Conservation (phyloP, 2,888 invertebrate genomes). For the Helicoverpa assulta region DNA sequence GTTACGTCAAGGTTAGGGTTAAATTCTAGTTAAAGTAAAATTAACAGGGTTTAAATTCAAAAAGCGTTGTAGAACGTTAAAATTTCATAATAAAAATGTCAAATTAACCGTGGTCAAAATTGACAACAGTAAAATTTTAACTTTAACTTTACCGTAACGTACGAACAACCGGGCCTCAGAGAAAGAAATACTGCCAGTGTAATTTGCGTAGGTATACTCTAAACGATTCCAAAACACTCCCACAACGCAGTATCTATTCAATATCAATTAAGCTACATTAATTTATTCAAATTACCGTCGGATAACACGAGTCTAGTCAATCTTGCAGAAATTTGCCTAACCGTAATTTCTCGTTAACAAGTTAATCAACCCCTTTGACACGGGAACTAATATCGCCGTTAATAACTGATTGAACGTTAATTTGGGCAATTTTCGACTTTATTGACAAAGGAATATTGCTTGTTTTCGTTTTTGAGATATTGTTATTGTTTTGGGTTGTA, state of each 20-base stretch:
- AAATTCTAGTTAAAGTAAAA: no score
- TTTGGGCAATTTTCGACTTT: conserved; percentile 28
- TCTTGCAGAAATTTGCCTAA: conserved; percentile 51
- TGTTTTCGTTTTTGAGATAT: not conserved
- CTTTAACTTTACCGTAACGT: no score
- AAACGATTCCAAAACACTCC: not conserved
- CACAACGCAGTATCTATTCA: not conserved
- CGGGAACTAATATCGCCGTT: conserved; percentile 51
- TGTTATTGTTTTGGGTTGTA: not conserved
- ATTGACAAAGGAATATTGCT: not conserved
- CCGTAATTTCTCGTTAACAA: conserved; percentile 59
- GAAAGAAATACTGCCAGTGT: no score
- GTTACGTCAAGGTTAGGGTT: no score
- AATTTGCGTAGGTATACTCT: not conserved
- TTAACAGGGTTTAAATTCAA: no score
- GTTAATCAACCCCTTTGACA: conserved; percentile 58
- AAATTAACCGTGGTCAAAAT: no score
- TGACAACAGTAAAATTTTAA: no score
- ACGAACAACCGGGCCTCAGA: no score
- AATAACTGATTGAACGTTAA: conserved; percentile 49
- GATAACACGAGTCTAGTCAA: conserved; percentile 36
- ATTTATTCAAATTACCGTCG: conserved; percentile 33
- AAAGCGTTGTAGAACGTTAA: no score
- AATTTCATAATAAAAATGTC: no score
- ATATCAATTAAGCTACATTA: conserved; percentile 20